phyloP scores from a whole-genome alignment of 2,113 vertebrate genomes.

The Machaerirhynchus nigripectus region DNA sequence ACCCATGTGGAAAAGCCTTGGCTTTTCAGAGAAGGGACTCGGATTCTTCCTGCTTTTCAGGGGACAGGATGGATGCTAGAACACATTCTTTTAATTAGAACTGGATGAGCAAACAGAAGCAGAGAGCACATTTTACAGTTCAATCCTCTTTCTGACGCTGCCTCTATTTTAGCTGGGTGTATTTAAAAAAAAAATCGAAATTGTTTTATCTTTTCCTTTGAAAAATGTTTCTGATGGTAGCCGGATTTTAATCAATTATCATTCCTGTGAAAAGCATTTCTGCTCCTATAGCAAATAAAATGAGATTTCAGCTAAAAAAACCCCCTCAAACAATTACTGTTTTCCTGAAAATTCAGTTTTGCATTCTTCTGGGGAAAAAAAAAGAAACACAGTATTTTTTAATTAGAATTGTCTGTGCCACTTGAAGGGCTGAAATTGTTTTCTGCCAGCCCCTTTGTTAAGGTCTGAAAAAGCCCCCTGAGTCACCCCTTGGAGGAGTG shows the following conservation, averaged over 20 bases:
- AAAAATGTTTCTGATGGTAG: not conserved
- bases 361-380: not conserved
- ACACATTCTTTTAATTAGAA: not conserved
- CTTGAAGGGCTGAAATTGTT: not conserved
- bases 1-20: not conserved
- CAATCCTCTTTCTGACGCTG: not conserved
- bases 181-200: not conserved
- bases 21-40: not conserved
- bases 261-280: not conserved
- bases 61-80: not conserved
- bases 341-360: not conserved
- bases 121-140: not conserved
- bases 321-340: not conserved
- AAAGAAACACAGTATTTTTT: not conserved
- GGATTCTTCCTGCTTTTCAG: not conserved
- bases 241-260: not conserved
- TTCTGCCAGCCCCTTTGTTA: not conserved
- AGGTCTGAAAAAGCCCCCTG: not conserved
- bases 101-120: not conserved
- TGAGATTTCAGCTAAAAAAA: not conserved
- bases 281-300: not conserved
- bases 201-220: not conserved
- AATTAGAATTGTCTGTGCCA: not conserved
- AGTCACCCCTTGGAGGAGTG: not conserved
- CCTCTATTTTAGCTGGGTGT: not conserved